Evolutionary conservation across 2,888 invertebrate species (phyloP).

Genomic region (Mythimna ferrago): DNA sequence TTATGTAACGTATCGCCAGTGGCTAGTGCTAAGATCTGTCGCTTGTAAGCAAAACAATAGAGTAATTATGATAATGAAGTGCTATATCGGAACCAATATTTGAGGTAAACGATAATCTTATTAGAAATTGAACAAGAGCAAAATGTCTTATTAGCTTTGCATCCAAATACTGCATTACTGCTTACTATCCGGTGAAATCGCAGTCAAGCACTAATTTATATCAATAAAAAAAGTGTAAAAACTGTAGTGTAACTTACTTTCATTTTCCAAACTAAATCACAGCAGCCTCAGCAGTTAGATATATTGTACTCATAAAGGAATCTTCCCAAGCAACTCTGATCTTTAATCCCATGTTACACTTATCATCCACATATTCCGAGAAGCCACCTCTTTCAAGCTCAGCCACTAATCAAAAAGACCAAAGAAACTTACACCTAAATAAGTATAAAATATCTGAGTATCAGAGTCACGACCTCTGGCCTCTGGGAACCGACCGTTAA

Average conservation of each 20-base stretch:
- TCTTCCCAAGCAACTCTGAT: conserved; percentile 16
- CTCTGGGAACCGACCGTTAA: conserved; percentile 59
- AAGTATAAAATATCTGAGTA: conserved; percentile 56
- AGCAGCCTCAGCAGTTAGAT: background rate
- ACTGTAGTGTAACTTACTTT: background rate
- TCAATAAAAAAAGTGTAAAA: background rate
- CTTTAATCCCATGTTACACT: conserved; percentile 39
- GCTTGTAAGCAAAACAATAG: conserved; percentile 6
- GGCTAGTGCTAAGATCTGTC: conserved; percentile 8
- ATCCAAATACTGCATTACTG: no score
- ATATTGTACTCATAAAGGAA: background rate
- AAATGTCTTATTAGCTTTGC: no score
- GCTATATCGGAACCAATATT: background rate
- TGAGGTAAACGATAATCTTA: background rate
- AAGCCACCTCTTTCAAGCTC: conserved; percentile 20
- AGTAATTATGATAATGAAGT: conserved; percentile 9
- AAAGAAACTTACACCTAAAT: conserved; percentile 33
- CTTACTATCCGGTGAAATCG: no score
- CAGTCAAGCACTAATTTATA: no score
- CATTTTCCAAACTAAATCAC: background rate
- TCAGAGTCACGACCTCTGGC: conserved; percentile 61
- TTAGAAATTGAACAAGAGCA: background rate
- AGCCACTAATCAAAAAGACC: conserved; percentile 35
- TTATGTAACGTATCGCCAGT: conserved; percentile 19
- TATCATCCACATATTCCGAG: conserved; percentile 36